phyloP scores from a whole-genome alignment of 1,140 invertebrate species.

The Charaxes varanes region DNA sequence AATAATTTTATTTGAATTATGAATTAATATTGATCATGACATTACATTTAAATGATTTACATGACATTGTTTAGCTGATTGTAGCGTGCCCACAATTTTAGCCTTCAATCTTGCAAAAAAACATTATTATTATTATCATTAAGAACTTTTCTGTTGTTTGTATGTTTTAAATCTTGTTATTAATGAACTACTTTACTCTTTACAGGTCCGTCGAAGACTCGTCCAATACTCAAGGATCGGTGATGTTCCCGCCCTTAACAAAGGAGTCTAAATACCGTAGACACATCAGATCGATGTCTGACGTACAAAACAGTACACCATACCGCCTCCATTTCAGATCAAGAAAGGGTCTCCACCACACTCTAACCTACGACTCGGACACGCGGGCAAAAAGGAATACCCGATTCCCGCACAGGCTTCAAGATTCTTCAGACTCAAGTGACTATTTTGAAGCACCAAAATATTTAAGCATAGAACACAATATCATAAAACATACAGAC shows the following conservation, averaged over 20 bases:
- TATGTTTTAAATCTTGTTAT: too few species aligned
- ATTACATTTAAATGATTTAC: too few species aligned
- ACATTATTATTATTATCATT: too few species aligned
- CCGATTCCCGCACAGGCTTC: conserved; percentile 29
- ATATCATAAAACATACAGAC: conserved; percentile 58
- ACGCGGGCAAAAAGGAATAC: conserved; percentile 43
- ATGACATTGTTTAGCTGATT: too few species aligned
- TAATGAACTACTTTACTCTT: too few species aligned
- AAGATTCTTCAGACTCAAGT: conserved; percentile 59
- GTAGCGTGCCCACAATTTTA: too few species aligned
- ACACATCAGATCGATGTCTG: conserved; percentile 65
- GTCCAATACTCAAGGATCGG: conserved; percentile 30
- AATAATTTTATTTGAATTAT: too few species aligned
- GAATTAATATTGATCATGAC: too few species aligned
- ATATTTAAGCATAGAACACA: conserved; percentile 40
- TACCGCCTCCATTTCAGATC: conserved; percentile 49
- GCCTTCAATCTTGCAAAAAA: too few species aligned
- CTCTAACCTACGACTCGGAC: conserved; percentile 60
- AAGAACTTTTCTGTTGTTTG: too few species aligned
- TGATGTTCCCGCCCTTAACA: conserved; percentile 45
- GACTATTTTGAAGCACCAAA: conserved; percentile 45
- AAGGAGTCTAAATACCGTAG: conserved; percentile 56
- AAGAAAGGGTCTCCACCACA: conserved; percentile 39
- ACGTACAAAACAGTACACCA: conserved; percentile 61
- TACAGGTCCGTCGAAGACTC: conserved; percentile 62